Conservation (phyloP, 2,797 vertebrate genomes). For the Lacerta agilis region DNA sequence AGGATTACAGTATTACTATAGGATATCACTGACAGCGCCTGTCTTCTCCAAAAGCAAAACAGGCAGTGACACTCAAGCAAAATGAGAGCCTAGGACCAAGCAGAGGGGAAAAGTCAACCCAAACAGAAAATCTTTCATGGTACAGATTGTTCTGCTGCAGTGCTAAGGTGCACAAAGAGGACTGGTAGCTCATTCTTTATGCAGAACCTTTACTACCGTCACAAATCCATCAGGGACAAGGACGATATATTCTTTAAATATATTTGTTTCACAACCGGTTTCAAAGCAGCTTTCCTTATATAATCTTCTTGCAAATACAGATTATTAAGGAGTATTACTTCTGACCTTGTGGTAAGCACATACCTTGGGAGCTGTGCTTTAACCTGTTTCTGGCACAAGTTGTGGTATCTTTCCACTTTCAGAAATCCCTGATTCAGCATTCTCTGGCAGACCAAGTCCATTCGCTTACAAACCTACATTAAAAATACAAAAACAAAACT, state of each 20-base stretch:
- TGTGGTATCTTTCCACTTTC: slow-evolving; percentile 97
- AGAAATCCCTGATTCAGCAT: slow-evolving; percentile 98
- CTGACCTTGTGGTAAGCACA: slow-evolving; percentile 44
- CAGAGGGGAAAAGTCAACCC: neutral
- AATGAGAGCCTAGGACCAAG: neutral
- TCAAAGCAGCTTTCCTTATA: neutral
- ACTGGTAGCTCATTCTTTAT: neutral
- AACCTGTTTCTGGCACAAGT: slow-evolving; percentile 96
- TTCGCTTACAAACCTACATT: slow-evolving; percentile 94
- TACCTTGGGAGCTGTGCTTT: slow-evolving; percentile 98
- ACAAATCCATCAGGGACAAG: neutral
- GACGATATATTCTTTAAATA: neutral
- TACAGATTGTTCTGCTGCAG: neutral
- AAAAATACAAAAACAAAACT: slow-evolving; percentile 54
- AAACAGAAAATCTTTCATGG: neutral
- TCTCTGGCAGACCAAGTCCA: slow-evolving; percentile 96
- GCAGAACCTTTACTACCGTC: neutral
- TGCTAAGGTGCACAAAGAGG: neutral
- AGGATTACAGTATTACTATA: neutral
- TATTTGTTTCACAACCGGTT: neutral
- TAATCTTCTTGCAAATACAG: neutral
- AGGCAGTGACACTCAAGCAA: neutral
- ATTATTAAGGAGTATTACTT: neutral
- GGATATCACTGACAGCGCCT: neutral
- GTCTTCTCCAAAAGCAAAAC: neutral